Evolutionary conservation across 92 coral and sea anemone species (phyloP).

Genomic region (Nematostella vectensis): DNA sequence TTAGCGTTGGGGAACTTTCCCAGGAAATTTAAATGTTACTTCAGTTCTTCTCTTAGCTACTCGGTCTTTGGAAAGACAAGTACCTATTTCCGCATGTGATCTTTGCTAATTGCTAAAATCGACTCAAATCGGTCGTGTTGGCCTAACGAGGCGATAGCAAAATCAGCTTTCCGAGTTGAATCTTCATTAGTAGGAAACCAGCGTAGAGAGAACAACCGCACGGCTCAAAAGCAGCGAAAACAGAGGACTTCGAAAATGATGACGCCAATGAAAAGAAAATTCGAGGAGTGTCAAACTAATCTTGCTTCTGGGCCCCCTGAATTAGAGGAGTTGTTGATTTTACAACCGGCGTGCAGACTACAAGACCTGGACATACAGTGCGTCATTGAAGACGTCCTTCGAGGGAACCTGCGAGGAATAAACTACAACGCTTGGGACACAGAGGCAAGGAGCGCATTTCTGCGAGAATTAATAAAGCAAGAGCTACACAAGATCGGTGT

Average conservation of each 20-base stretch:
- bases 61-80: neutral
- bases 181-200: no score
- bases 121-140: neutral
- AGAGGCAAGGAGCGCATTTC: constrained; percentile 56
- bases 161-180: no score
- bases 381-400: constrained; percentile 57
- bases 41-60: neutral
- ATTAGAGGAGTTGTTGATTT: constrained; percentile 42
- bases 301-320: constrained; percentile 3
- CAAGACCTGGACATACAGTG: constrained; percentile 74
- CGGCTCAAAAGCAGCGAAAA: no score
- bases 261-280: constrained; percentile 25
- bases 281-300: constrained; percentile 6
- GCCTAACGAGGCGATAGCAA: constrained; percentile 1
- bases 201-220: no score
- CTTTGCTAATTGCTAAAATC: neutral
- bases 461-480: constrained; percentile 58
- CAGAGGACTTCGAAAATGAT: neutral
- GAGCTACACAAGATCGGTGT: constrained; percentile 29
- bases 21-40: no score
- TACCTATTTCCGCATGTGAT: neutral
- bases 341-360: constrained; percentile 83
- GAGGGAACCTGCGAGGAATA: constrained; percentile 49
- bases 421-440: constrained; percentile 59
- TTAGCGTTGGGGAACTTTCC: no score